A percentile compares a stretch with the other conserved stretches of the same genome.
phyloP scores from a whole-genome alignment of 2,113 vertebrate species.

The Crotophaga sulcirostris region DNA sequence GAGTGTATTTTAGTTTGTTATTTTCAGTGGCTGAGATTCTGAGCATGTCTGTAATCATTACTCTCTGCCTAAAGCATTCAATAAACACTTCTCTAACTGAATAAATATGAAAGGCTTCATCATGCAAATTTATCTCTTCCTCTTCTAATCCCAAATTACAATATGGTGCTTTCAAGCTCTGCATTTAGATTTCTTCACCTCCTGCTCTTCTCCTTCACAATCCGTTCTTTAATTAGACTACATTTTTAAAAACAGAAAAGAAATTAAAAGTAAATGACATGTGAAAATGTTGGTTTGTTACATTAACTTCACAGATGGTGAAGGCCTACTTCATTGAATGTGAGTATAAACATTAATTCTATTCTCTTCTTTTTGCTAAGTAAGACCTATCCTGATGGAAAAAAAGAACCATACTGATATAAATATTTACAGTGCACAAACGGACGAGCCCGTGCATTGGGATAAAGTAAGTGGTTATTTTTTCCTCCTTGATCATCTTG shows the following conservation, averaged over 20 bases:
- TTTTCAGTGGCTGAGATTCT: background rate
- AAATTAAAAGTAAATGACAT: constrained; percentile 42
- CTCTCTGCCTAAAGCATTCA: background rate
- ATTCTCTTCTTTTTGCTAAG: background rate
- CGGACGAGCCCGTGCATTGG: rapidly evolving
- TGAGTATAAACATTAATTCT: background rate
- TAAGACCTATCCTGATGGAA: background rate
- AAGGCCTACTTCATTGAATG: background rate
- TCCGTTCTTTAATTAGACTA: constrained; percentile 14
- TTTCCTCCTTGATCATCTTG: background rate
- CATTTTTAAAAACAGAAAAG: background rate
- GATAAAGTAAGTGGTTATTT: background rate
- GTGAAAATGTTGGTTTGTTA: constrained; percentile 27
- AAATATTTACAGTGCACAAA: background rate
- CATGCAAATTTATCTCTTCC: background rate
- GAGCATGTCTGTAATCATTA: background rate
- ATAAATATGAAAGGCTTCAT: constrained; percentile 17
- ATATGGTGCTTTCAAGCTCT: background rate
- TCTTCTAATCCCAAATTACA: constrained; percentile 11
- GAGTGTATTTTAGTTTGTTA: background rate
- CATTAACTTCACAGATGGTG: constrained; percentile 39
- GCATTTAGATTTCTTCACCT: background rate
- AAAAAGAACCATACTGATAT: background rate
- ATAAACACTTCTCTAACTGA: constrained; percentile 8
- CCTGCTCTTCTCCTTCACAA: background rate